These are phyloP conservation scores for Erythrocercus mccallii DNA, from an alignment of 2,113 vertebrate genomes.

Conservation along the genomic window DNA sequence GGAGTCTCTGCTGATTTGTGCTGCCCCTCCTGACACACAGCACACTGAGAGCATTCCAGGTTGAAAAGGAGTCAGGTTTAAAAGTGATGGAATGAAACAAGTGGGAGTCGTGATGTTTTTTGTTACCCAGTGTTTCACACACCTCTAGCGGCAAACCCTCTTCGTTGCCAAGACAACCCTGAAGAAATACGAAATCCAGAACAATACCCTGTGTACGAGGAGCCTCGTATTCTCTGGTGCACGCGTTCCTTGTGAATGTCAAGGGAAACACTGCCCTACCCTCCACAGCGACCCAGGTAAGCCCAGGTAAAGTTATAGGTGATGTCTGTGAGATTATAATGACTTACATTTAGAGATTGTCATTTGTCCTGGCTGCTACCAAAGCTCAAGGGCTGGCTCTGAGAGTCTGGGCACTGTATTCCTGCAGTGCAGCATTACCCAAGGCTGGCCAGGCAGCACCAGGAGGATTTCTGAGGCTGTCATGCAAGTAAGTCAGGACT, in stretches of 20 bases:
- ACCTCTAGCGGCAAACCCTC: slow-evolving; percentile 58
- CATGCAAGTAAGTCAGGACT: not conserved
- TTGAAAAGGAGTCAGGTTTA: not conserved
- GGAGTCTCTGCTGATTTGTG: not conserved
- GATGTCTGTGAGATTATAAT: not conserved
- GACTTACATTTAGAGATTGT: not conserved
- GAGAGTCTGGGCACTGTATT: not conserved
- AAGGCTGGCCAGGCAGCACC: not conserved
- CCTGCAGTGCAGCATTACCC: slow-evolving; percentile 3
- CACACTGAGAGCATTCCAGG: not conserved
- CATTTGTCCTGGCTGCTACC: not conserved
- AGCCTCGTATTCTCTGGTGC: slow-evolving; percentile 3
- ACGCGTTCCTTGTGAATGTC: not conserved
- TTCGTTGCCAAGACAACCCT: slow-evolving; percentile 61
- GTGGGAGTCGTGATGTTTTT: slow-evolving; percentile 16
- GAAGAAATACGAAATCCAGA: slow-evolving; percentile 56
- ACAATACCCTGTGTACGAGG: slow-evolving; percentile 31
- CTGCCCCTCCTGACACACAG: not conserved
- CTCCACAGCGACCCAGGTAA: slow-evolving; percentile 43
- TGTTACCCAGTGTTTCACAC: slow-evolving; percentile 50
- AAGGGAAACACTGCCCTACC: slow-evolving; percentile 1
- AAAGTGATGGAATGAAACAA: slow-evolving; percentile 17
- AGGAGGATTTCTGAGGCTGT: not conserved
- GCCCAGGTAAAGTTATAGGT: slow-evolving; percentile 1
- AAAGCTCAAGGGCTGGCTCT: not conserved